Base-by-base conservation (phyloP, 64 coral and sea anemone genomes). In the Pocillopora damicornis region DNA sequence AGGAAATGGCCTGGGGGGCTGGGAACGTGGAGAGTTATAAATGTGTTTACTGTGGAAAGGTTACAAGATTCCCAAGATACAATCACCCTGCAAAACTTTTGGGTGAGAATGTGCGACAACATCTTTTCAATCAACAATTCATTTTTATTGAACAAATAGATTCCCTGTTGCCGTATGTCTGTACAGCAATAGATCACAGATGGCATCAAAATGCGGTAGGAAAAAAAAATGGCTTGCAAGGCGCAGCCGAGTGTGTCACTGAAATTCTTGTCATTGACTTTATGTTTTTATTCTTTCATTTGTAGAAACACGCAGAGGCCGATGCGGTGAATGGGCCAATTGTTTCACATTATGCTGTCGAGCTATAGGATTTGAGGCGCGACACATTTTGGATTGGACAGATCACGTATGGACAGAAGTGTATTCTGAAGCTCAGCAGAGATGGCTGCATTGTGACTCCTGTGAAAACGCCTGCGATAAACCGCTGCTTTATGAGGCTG, bases 401-500 rank as follows among this genome's bases (percentile, higher is more conserved):
- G 94, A 96, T 56, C 94, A 96, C 69, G 94, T 96, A 82, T 96
- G 94, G 94, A 96, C 94, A 13, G 94, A 96, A 64, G 87, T 96
- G 13, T 96, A 90, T 45, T 96, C 94, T 9, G 83, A 81, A 22
- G 76, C 91, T 11, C 94, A 96, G 18, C 73, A 90, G 22, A 88
- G 91, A 57, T 96, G 94, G 94, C 62, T 96, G 18, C 94, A 96
- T 36, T 92, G 91, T 59, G 94, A 96, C 35, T 69, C 94, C 8
- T 96, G 94, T 73, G 94, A 96, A 63, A 88, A 91, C 59, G 85
- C 85, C 17, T 96, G 94, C 75, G 94, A 96, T 67, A 96, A 93
- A 71, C 94, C 94, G 57, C 90, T 96, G 30, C 73, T 96, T 63
- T 96, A 96, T 36, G 94, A 96, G 88, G 91, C 94, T 10, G 94